These are phyloP conservation scores for Linnaemya tessellans DNA, from an alignment of 2,888 invertebrate genomes.

Conservation along the genomic window DNA sequence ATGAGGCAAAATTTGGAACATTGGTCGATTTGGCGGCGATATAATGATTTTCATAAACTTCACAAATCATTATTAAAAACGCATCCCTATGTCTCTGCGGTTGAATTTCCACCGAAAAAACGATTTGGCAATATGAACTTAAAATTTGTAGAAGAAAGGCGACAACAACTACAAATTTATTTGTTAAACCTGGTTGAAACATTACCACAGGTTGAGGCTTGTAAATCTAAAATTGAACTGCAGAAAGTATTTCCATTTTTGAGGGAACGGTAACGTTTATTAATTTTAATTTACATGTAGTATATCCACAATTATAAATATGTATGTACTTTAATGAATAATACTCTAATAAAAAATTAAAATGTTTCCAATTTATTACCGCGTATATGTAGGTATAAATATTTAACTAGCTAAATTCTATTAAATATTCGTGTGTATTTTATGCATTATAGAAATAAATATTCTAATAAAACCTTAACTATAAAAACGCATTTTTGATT, in stretches of 20 bases:
- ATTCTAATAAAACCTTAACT: not conserved
- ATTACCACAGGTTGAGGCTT: constrained; percentile 90
- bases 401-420: not conserved
- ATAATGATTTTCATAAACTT: constrained; percentile 94
- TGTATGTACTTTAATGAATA: too few species aligned
- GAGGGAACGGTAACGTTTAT: constrained; percentile 84
- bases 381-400: not conserved
- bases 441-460: not conserved
- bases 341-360: not conserved
- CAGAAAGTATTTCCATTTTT: constrained; percentile 94
- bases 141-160: constrained; percentile 93
- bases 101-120: constrained; percentile 98
- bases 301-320: not conserved
- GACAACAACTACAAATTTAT: constrained; percentile 93
- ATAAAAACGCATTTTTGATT: not conserved
- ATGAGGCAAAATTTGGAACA: constrained; percentile 87
- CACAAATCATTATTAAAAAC: constrained; percentile 91
- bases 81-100: constrained; percentile 90
- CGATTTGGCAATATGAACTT: constrained; percentile 95
- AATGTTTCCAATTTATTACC: not conserved
- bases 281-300: not conserved
- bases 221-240: constrained; percentile 90
- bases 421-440: not conserved
- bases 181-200: constrained; percentile 92
- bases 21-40: constrained; percentile 97